Conservation (phyloP, 2,888 invertebrate genomes). For the Euplexia lucipara region DNA sequence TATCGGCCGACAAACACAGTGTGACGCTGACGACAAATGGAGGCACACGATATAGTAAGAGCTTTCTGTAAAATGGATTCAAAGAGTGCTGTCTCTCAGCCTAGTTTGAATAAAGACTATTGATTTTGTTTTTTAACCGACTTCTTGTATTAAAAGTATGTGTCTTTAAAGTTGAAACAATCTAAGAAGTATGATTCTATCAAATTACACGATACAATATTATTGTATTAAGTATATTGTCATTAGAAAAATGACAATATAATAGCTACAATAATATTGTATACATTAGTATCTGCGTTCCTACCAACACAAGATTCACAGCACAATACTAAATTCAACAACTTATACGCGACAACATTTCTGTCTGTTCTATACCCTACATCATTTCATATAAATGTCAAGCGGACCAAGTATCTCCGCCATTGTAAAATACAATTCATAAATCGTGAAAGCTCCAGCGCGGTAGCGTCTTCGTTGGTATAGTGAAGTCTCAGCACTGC, state of each 20-base stretch:
- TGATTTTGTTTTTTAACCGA: too few species aligned
- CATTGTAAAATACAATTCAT: slow-evolving; percentile 19
- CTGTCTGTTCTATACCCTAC: background rate
- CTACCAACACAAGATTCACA: too few species aligned
- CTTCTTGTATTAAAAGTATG: too few species aligned
- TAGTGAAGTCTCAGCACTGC: slow-evolving; percentile 31
- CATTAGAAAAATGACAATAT: too few species aligned
- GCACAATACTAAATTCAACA: background rate
- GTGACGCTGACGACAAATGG: background rate
- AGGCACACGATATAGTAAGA: background rate
- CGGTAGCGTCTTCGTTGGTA: slow-evolving; percentile 31
- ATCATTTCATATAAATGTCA: slow-evolving; percentile 9
- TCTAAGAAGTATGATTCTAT: too few species aligned
- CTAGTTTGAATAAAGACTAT: too few species aligned
- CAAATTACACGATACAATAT: too few species aligned
- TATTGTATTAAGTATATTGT: too few species aligned
- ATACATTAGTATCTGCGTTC: too few species aligned
- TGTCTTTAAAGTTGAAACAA: too few species aligned
- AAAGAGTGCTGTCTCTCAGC: too few species aligned
- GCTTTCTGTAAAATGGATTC: background rate
- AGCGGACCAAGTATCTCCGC: background rate
- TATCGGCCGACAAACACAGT: background rate
- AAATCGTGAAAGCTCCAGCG: slow-evolving; percentile 33
- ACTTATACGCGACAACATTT: background rate
- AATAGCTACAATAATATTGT: too few species aligned